Base-by-base conservation (phyloP, 1,140 invertebrate species). In the Aphaenogaster floridana region DNA sequence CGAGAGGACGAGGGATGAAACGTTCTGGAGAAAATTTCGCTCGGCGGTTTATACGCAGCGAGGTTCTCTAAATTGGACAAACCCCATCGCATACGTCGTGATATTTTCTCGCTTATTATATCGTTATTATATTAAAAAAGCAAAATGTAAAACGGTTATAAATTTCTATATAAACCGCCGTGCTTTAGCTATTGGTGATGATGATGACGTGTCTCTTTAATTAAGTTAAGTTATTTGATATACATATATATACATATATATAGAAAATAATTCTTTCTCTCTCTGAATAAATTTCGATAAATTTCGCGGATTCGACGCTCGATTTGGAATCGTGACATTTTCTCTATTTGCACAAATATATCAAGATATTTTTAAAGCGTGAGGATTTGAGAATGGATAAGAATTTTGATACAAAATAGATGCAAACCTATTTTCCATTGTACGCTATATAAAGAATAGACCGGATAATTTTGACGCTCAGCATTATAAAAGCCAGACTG, bases 21-120 rank as follows among this genome's bases (percentile, higher is more conserved):
- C 52, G 71, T 83, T 64, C 63, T 54, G 15, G 42, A 48, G 71
- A 74, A 87, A 87, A 89, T 89, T 89, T 89, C 63, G 17, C 79
- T 83, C 54, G 63, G 54, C 52, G 74, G 86, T 89, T 63, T 83
- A 76, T 11, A 86, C 63, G 15, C 28, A 42, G 28, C 34, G 21
- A 17, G 15, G 21, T 71, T 61, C 28, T 42, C 15, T 72, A 71
- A 71, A 81, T 71, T 71, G 79, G 39, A 54, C 39, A 57, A 72
- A 39, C 39, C 50, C 17, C 48, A 39, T 81, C n/a, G 7, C 48
- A 9, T n/a, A 61, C 21, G 8, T 81, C 42, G 36, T 34, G 3
- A 81, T 57, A 72, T 81, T 72, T 71, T 28, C 21, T 28, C 66
- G 3, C 21, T 71, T 52, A 69, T 42, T 78, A 78, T n/a, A 64